Percentiles rank a stretch among this genome's conserved stretches.
These are phyloP conservation scores for Phyto melanocephala DNA, from an alignment of 2,888 invertebrate genomes.

Conservation along the genomic window DNA sequence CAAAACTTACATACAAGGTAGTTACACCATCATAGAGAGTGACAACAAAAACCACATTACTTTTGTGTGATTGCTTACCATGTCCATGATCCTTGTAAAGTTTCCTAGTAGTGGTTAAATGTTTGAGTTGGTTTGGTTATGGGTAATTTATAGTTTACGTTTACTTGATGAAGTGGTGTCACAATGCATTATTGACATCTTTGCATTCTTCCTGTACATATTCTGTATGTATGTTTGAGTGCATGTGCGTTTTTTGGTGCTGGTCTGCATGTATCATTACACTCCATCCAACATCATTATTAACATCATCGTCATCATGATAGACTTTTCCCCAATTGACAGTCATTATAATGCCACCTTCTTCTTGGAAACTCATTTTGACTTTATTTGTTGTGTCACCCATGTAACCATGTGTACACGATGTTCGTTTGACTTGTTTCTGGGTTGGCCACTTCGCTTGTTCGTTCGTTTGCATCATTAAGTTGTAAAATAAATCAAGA, in stretches of 20 bases:
- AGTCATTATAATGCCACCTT: slow-evolving; percentile 60
- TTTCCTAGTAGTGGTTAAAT: slow-evolving; percentile 56
- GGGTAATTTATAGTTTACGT: slow-evolving; percentile 77
- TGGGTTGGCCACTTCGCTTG: slow-evolving; percentile 29
- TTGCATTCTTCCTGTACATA: slow-evolving; percentile 45
- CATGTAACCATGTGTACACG: slow-evolving; percentile 40
- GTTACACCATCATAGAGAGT: slow-evolving; percentile 11
- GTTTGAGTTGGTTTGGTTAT: slow-evolving; percentile 72
- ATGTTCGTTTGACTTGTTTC: slow-evolving; percentile 47
- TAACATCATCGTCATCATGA: slow-evolving; percentile 1
- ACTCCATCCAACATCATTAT: slow-evolving; percentile 25
- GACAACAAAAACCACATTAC: slow-evolving; percentile 38
- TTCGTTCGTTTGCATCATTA: slow-evolving; percentile 53
- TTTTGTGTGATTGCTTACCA: slow-evolving; percentile 32
- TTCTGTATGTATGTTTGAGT: not conserved
- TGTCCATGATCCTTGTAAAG: slow-evolving; percentile 37
- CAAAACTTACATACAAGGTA: slow-evolving; percentile 2
- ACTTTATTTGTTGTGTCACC: slow-evolving; percentile 53
- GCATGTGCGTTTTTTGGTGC: not conserved
- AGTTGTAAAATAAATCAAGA: slow-evolving; percentile 63
- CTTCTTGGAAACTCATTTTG: slow-evolving; percentile 61
- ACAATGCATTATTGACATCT: slow-evolving; percentile 67
- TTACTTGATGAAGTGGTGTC: slow-evolving; percentile 70
- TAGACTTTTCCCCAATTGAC: slow-evolving; percentile 51
- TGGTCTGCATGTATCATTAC: slow-evolving; percentile 19